Evolutionary conservation across 2,797 vertebrate genomes (phyloP).

Genomic region (Acrocephalus scirpaceus): DNA sequence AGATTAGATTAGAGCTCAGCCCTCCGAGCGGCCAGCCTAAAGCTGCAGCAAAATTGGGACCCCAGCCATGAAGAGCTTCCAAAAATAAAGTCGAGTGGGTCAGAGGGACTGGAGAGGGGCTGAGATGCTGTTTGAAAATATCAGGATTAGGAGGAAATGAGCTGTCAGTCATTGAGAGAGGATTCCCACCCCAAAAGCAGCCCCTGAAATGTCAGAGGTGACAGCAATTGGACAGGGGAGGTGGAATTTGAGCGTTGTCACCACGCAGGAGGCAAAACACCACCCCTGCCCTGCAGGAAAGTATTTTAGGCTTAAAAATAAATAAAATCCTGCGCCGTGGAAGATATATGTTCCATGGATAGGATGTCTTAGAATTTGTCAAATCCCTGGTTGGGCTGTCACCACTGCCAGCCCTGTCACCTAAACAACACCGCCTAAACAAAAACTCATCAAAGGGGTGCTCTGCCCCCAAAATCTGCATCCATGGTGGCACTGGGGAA

Average conservation of each 20-base stretch:
- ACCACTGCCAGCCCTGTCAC: slow-evolving; percentile 9
- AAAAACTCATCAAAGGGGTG: not conserved
- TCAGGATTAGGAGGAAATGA: slow-evolving; percentile 39
- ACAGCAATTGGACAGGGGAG: not conserved
- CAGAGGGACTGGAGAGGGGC: slow-evolving; percentile 30
- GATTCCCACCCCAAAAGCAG: slow-evolving; percentile 23
- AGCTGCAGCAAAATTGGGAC: slow-evolving; percentile 51
- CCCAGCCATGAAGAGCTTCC: slow-evolving; percentile 42
- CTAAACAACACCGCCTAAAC: slow-evolving; percentile 11
- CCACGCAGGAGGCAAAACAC: slow-evolving; percentile 26
- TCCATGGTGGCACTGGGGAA: fast-evolving
- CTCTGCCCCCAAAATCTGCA: not conserved
- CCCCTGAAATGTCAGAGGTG: slow-evolving; percentile 54
- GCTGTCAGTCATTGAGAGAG: slow-evolving; percentile 55
- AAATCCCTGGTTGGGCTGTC: not conserved
- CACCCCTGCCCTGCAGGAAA: not conserved
- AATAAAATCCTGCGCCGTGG: not conserved
- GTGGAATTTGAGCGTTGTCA: slow-evolving; percentile 39
- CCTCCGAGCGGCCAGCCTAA: not conserved
- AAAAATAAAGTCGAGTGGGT: slow-evolving; percentile 71
- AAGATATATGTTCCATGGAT: not conserved
- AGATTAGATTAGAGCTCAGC: slow-evolving; percentile 75
- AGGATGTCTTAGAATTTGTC: slow-evolving; percentile 30
- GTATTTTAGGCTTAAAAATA: slow-evolving; percentile 50
- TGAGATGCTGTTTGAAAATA: not conserved